Base-by-base conservation (phyloP, 1,140 invertebrate species). In the Chironomus striatipennis region DNA sequence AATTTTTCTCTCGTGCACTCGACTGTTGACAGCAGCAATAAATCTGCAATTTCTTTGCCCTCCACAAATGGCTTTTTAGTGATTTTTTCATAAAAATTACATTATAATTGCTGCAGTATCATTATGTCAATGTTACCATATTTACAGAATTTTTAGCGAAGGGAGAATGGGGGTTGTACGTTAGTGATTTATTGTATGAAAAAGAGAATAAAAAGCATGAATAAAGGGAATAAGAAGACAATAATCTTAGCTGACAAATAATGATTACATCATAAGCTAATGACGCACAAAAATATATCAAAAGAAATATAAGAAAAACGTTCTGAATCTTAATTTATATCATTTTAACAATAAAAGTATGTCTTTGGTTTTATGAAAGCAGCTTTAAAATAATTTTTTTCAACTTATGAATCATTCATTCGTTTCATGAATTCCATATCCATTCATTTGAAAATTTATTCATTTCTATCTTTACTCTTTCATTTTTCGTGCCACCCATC, bases 321-420 rank as follows among this genome's bases (percentile, higher is more conserved):
- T 5, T 5, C 47, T n/a, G 12, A 15, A n/a, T 57, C 47, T 5
- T 10, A 57, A 57, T 57, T 57, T 57, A n/a, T 57, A 57, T 12
- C 12, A n/a, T 15, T n/a, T n/a, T 1, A 15, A n/a, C 47, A 57
- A 57, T 57, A 57, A 57, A 57, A 57, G 9, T 57, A n/a, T 57
- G 8, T 47, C 43, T 47, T 47, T 9, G 9, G 8, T 47, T 47
- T 57, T 57, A 12, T n/a, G 47, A 12, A 0, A 57, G 12, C 15
- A 34, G 24, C 12, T 57, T 57, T 57, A 12, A 57, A 57, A 57
- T 5, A n/a, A 57, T 15, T 5, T 12, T 15, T 12, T n/a, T 57
- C n/a, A n/a, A 5, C 47, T 57, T 57, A 57, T 57, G 47, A 57
- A 57, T 57, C 47, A 57, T 57, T 57, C 47, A 57, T 57, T 57